Percentiles rank a stretch among this genome's conserved stretches.
These are phyloP conservation scores for Misgurnus mizolepis DNA, from an alignment of 2,113 vertebrate species.

Conservation along the genomic window DNA sequence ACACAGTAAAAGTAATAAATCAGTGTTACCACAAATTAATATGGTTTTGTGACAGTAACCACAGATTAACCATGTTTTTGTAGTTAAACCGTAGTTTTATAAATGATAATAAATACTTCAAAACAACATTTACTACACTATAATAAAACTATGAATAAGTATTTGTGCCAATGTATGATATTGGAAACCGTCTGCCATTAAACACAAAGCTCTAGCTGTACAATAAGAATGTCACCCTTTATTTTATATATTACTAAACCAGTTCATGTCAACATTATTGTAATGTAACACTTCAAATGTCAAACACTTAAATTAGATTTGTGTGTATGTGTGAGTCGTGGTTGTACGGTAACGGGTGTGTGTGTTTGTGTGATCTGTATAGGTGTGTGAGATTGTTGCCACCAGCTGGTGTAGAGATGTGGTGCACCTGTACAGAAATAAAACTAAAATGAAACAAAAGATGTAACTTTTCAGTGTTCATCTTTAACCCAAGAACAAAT, in stretches of 20 bases:
- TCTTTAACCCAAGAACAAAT: not conserved
- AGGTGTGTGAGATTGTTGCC: constrained; percentile 63
- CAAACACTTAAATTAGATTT: not conserved
- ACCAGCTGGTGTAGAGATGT: constrained; percentile 70
- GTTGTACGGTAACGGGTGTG: not conserved
- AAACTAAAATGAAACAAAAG: constrained; percentile 19
- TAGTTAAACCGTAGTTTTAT: no score
- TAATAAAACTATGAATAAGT: no score
- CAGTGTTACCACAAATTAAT: no score
- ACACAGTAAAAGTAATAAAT: no score
- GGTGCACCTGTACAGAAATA: constrained; percentile 67
- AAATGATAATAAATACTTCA: no score
- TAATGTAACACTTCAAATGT: not conserved
- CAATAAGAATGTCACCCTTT: no score
- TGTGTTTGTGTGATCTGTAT: constrained; percentile 20
- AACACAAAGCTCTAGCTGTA: no score
- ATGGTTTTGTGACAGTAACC: no score
- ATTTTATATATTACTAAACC: not conserved
- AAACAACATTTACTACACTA: no score
- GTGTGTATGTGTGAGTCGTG: constrained; percentile 12
- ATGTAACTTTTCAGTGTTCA: not conserved
- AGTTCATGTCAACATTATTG: not conserved
- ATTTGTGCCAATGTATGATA: no score
- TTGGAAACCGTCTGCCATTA: no score
- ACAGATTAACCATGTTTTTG: no score